Base-by-base conservation (phyloP, 2,797 vertebrate genomes). In the Spheniscus humboldti region DNA sequence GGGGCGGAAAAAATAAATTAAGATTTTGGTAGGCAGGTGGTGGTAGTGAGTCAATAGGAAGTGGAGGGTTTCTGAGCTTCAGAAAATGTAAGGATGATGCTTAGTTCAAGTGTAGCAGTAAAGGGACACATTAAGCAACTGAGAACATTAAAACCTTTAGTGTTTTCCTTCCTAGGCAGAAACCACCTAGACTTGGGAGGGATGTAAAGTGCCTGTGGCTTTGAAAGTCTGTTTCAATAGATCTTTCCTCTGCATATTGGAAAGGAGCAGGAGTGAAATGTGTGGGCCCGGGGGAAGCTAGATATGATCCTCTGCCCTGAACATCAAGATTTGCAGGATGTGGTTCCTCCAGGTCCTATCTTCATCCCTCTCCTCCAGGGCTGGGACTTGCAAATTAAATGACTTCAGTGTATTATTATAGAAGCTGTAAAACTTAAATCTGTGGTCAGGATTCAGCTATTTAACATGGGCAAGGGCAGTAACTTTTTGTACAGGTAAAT, bases 1-100 rank as follows among this genome's bases (percentile, higher is more conserved):
- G 10, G 8, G 7, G 2, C 41, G 9, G 9, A 2, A 4, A 7
- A 8, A 19, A 14, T 4, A 13, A 19, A 23, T 14, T 23, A 31
- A 48, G 10, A 10, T 8, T n/a, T 22, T 19, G 23, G 41, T 31
- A 45, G 41, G 24, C 12, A 23, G 68, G 59, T 48, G 41, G 23
- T 48, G 48, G 15, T 45, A 56, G 19, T 23, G 37, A 63, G 25
- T 15, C 56, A 24, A 14, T 15, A 74, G 24, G 50, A 39, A 62
- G 13, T 6, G 39, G 13, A 43, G 20, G 22, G 7, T 57, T 82
- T 77, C 64, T 35, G n/a, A 24, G 43, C 15, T 22, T 72, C 7
- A 15, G 18, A 33, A 69, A 31, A 8, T 13, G 33, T 16, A 19
- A 57, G 24, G 63, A 8, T 52, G 28, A 16, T 50, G 28, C n/a